These are phyloP conservation scores for Eutolmus rufibarbis DNA, from an alignment of 2,888 invertebrate species.

Conservation along the genomic window DNA sequence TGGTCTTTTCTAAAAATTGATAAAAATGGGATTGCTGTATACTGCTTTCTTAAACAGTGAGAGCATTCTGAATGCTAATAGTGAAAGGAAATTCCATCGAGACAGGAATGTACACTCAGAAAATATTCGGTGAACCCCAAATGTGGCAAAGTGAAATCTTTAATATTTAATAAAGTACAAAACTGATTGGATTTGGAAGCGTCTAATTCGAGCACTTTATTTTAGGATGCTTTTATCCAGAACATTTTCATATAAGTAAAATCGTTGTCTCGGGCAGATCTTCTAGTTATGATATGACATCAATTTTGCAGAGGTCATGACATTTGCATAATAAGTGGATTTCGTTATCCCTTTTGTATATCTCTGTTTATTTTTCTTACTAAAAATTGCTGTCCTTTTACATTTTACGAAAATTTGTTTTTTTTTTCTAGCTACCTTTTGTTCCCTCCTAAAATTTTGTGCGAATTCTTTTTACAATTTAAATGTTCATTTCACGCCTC, in stretches of 20 bases:
- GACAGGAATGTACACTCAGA: neutral
- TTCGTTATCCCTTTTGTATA: neutral
- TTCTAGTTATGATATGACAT: neutral
- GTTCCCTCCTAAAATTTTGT: neutral
- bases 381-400: neutral
- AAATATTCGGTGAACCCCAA: neutral
- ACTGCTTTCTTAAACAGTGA: neutral
- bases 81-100: neutral
- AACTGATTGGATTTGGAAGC: neutral
- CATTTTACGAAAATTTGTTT: neutral
- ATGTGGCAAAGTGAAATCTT: neutral
- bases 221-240: neutral
- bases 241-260: neutral
- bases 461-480: neutral
- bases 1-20: neutral
- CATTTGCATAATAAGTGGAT: neutral
- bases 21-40: neutral
- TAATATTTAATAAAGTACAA: neutral
- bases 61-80: neutral
- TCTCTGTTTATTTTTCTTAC: neutral
- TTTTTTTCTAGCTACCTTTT: neutral
- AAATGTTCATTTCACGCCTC: neutral
- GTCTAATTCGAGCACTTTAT: neutral
- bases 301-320: neutral
- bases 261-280: neutral